Evolutionary conservation across 2,888 invertebrate genomes (phyloP).

Genomic region (Busseola fusca): DNA sequence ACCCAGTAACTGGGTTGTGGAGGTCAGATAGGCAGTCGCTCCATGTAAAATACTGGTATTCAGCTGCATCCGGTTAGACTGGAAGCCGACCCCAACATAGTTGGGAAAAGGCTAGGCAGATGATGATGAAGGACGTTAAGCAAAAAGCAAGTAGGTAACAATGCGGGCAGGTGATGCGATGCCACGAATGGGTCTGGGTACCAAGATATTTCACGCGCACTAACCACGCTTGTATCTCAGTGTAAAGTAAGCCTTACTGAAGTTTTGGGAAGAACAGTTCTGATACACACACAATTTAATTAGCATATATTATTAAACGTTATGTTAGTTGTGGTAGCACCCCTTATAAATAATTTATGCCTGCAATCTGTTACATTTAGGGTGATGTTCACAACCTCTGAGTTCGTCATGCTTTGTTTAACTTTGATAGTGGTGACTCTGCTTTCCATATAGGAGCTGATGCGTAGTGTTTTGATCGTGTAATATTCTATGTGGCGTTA

Average conservation of each 20-base stretch:
- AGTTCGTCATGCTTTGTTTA: slow-evolving; percentile 50
- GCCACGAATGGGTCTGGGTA: too few relatives aligned
- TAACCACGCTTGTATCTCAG: neutral
- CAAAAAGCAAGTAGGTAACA: too few relatives aligned
- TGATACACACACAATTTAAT: slow-evolving; percentile 43
- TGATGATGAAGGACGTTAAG: too few relatives aligned
- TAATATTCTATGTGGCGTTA: slow-evolving; percentile 33
- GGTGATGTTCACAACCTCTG: slow-evolving; percentile 40
- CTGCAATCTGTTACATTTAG: slow-evolving; percentile 53
- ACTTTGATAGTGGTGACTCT: slow-evolving; percentile 34
- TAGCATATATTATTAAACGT: slow-evolving; percentile 49
- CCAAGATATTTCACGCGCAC: too few relatives aligned
- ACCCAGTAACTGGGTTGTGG: too few relatives aligned
- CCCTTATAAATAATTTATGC: slow-evolving; percentile 51
- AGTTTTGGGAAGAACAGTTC: slow-evolving; percentile 19
- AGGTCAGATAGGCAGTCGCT: too few relatives aligned
- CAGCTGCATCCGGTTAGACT: too few relatives aligned
- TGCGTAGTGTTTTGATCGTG: slow-evolving; percentile 22
- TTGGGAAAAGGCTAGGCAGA: too few relatives aligned
- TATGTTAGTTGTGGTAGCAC: slow-evolving; percentile 29
- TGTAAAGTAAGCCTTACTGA: neutral
- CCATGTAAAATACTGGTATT: too few relatives aligned
- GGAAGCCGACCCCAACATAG: too few relatives aligned
- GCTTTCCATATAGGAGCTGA: slow-evolving; percentile 3
- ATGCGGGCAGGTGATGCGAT: too few relatives aligned